phyloP scores from a whole-genome alignment of 2,797 vertebrate species.

The Odontamblyopus rebecca region DNA sequence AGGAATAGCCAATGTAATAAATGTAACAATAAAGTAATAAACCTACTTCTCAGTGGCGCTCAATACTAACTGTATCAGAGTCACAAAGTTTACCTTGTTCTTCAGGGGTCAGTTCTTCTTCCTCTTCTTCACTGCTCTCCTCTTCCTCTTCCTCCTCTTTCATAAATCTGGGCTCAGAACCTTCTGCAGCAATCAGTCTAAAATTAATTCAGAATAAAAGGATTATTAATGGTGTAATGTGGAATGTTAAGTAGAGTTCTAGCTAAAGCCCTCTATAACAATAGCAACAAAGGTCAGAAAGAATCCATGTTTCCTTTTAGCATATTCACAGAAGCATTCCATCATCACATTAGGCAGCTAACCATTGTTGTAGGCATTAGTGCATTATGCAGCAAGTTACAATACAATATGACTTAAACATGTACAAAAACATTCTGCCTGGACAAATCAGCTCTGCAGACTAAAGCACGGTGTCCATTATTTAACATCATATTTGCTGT shows the following conservation, averaged over 20 bases:
- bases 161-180: conserved; percentile 81
- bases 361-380: background rate
- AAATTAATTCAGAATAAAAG: background rate
- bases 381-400: background rate
- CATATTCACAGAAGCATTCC: background rate
- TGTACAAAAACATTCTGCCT: background rate
- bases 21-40: background rate
- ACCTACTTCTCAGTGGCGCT: background rate
- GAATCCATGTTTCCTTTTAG: background rate
- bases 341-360: background rate
- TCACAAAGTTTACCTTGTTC: conserved; percentile 80
- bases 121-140: conserved; percentile 90
- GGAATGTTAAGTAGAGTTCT: background rate
- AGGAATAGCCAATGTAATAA: background rate
- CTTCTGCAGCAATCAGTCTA: conserved; percentile 88
- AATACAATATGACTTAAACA: background rate
- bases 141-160: conserved; percentile 73
- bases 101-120: conserved; percentile 89
- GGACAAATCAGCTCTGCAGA: background rate
- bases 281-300: background rate
- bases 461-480: background rate
- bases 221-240: conserved; percentile 12
- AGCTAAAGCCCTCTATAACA: background rate
- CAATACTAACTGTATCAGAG: background rate
- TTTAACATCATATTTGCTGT: background rate